Conservation (phyloP, 2,113 vertebrate genomes). For the Tyto alba region DNA sequence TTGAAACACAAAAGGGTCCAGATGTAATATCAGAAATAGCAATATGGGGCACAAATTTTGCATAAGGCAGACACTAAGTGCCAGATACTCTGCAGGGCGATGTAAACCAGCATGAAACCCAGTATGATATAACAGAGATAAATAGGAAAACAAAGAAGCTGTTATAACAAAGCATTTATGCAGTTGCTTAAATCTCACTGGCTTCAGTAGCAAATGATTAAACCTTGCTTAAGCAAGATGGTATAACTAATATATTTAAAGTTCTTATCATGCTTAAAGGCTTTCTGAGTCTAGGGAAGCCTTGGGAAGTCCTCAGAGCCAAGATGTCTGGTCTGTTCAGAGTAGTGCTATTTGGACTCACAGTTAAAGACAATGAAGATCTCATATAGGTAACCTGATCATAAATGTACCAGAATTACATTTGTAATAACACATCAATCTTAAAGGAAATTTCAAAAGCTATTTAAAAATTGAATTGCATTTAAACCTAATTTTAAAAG, state of each 20-base stretch:
- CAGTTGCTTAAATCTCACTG: not conserved
- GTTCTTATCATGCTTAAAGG: not conserved
- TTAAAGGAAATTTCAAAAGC: conserved; percentile 30
- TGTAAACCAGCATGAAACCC: not conserved
- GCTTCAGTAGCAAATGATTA: not conserved
- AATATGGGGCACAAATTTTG: not conserved
- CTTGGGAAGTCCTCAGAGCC: not conserved
- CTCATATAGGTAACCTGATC: not conserved
- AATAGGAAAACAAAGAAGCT: not conserved
- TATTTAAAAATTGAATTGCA: conserved; percentile 35
- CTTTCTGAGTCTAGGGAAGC: not conserved
- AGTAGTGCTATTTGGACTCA: not conserved
- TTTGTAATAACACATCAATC: conserved; percentile 1
- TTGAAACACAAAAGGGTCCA: not conserved
- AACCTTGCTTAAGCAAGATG: not conserved
- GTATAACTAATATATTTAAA: not conserved
- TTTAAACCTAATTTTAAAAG: conserved; percentile 26
- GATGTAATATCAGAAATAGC: not conserved
- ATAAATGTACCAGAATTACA: conserved; percentile 11
- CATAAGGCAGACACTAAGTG: not conserved
- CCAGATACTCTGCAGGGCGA: not conserved
- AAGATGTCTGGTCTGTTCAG: not conserved
- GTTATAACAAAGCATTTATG: not conserved
- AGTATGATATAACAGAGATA: not conserved
- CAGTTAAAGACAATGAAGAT: not conserved